A percentile compares a stretch with the other conserved stretches of the same genome.
Conservation (phyloP, 1,140 invertebrate species). For the Cydia fagiglandana region DNA sequence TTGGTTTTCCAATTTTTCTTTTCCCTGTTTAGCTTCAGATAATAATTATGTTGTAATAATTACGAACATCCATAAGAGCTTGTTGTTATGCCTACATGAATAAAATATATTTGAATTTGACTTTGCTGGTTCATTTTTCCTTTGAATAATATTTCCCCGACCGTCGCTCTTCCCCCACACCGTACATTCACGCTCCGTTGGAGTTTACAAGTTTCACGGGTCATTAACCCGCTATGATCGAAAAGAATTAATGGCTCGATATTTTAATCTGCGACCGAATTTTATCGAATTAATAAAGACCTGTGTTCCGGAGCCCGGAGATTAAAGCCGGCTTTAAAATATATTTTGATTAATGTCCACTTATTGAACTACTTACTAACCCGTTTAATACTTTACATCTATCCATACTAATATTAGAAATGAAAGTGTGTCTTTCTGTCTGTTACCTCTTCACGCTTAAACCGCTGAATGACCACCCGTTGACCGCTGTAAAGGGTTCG, state of each 20-base stretch:
- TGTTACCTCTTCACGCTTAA: too few relatives aligned
- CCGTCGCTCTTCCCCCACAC: slow-evolving; percentile 39
- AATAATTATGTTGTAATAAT: too few relatives aligned
- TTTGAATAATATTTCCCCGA: slow-evolving; percentile 15
- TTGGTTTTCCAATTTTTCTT: too few relatives aligned
- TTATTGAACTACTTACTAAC: neutral
- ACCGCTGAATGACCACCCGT: too few relatives aligned
- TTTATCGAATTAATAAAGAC: slow-evolving; percentile 23
- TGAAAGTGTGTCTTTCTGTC: too few relatives aligned
- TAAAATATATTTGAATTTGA: too few relatives aligned
- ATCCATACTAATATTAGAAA: too few relatives aligned
- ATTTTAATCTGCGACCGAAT: slow-evolving; percentile 23
- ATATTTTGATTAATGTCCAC: neutral
- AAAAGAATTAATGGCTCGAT: slow-evolving; percentile 39
- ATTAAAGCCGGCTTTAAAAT: neutral
- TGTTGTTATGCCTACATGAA: too few relatives aligned
- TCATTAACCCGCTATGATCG: slow-evolving; percentile 60
- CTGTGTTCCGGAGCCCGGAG: neutral
- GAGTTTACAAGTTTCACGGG: slow-evolving; percentile 60
- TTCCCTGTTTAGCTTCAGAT: too few relatives aligned
- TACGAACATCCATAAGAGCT: too few relatives aligned
- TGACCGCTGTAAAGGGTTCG: too few relatives aligned
- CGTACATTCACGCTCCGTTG: slow-evolving; percentile 43
- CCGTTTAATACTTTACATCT: neutral
- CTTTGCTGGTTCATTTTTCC: neutral